These are phyloP conservation scores for Malurus elegans DNA, from an alignment of 2,113 vertebrate genomes.

Conservation along the genomic window DNA sequence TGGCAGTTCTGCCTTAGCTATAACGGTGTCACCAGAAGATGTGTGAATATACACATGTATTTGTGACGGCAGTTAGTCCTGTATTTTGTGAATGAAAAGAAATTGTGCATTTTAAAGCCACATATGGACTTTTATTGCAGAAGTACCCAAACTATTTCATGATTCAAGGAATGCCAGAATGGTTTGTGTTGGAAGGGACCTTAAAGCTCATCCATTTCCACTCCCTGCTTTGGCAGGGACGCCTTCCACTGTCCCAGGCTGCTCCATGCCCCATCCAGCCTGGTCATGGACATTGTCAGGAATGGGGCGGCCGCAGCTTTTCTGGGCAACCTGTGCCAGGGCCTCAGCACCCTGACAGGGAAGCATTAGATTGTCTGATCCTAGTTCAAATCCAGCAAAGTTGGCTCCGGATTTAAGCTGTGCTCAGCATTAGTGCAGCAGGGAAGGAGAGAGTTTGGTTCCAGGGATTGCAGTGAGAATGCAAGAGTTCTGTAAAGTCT, in stretches of 20 bases:
- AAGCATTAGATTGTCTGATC: background rate
- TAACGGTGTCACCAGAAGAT: fast-evolving
- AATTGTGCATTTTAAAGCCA: background rate
- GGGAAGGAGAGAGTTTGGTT: background rate
- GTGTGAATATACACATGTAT: fast-evolving
- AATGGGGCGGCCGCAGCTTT: background rate
- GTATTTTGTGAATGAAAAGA: background rate
- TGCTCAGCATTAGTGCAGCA: fast-evolving
- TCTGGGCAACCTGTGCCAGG: background rate
- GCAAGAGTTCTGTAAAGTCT: background rate
- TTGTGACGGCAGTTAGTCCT: background rate
- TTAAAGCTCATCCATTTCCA: background rate
- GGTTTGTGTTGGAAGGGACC: background rate
- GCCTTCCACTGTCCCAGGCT: background rate
- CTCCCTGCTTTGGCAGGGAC: background rate
- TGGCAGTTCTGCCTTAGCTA: background rate
- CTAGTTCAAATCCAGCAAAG: background rate
- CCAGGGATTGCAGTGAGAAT: background rate
- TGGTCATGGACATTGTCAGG: background rate
- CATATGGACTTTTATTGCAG: background rate
- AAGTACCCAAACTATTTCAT: background rate
- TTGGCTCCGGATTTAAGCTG: background rate
- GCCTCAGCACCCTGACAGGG: background rate
- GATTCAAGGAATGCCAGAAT: background rate
- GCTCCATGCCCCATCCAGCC: background rate